Base-by-base conservation (phyloP, 1,140 invertebrate genomes). In the Zaprionus inermis region DNA sequence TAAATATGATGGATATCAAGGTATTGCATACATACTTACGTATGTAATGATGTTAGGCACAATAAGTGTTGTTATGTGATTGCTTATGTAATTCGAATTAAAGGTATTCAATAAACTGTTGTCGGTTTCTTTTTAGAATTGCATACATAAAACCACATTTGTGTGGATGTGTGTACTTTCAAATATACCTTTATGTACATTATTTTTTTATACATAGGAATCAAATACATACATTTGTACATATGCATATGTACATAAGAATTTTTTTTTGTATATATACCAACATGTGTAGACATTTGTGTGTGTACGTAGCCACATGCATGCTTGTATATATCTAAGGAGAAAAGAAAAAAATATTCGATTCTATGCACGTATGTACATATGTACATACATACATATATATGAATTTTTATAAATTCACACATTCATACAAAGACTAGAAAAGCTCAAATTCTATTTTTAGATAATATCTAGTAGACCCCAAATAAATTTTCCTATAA, bases 381-480 rank as follows among this genome's bases (percentile, higher is more conserved):
- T 46, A 61, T 38, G 24, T 56, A 65, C 22, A 36, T 24, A 36
- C 14, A 36, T n/a, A 10, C 46, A 63, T 36, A 18, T 24, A n/a
- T 46, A 32, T 60, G 18, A 24, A 5, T 41, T 20, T 44, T 28
- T 16, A 5, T 61, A 54, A 44, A 56, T 71, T 36, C 51, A 41
- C 59, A 51, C 30, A 46, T 57, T 32, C 30, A 28, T 24, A 54
- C 20, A 30, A 18, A 22, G 54, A 14, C 56, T 59, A 59, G 12
- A 36, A 81, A 60, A 88, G 82, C 82, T 83, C 54, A 86, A 78
- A 32, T 71, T 79, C 84, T 86, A 86, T 86, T 86, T 86, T 74
- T 86, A 86, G 82, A 58, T 57, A 77, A 82, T 79, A 73, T 73
- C 71, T 72, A 68, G 51, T 55, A 56, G 41, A 56, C 57, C 59